A percentile compares a stretch with the other conserved stretches of the same genome.
phyloP scores from a whole-genome alignment of 2,113 vertebrate species.

The Microtus pennsylvanicus region DNA sequence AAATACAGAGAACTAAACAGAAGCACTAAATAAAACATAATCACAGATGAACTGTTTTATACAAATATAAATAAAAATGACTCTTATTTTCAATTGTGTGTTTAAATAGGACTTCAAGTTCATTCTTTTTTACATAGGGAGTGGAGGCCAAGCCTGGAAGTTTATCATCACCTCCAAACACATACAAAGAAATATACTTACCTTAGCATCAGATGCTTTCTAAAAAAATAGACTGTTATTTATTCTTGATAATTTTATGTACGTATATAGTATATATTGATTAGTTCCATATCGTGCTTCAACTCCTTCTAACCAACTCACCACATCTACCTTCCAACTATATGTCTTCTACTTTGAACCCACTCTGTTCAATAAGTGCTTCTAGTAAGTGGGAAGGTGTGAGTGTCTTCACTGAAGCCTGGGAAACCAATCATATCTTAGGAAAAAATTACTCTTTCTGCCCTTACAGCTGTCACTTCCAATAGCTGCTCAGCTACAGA shows the following conservation, averaged over 20 bases:
- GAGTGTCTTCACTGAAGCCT: not conserved
- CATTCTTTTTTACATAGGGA: not conserved
- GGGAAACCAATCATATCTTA: not conserved
- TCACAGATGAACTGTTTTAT: too few relatives aligned
- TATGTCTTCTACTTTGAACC: not conserved
- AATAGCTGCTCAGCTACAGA: not conserved
- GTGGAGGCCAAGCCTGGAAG: not conserved
- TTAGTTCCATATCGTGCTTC: not conserved
- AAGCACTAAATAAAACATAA: too few relatives aligned
- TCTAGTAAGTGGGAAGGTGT: not conserved
- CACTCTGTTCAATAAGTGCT: not conserved
- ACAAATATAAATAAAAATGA: too few relatives aligned
- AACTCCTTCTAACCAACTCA: not conserved
- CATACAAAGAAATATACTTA: not conserved
- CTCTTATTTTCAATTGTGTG: too few relatives aligned
- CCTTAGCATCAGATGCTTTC: not conserved
- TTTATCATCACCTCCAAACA: not conserved
- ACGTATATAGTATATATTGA: not conserved
- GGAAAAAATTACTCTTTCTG: not conserved
- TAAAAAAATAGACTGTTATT: not conserved
- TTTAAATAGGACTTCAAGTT: not conserved
- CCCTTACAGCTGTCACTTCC: not conserved
- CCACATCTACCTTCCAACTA: not conserved
- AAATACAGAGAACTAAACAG: too few relatives aligned
- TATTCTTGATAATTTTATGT: not conserved